A percentile compares a stretch with the other conserved stretches of the same genome.
These are phyloP conservation scores for Ranitomeya imitator DNA, from an alignment of 2,113 vertebrate genomes.

Conservation along the genomic window DNA sequence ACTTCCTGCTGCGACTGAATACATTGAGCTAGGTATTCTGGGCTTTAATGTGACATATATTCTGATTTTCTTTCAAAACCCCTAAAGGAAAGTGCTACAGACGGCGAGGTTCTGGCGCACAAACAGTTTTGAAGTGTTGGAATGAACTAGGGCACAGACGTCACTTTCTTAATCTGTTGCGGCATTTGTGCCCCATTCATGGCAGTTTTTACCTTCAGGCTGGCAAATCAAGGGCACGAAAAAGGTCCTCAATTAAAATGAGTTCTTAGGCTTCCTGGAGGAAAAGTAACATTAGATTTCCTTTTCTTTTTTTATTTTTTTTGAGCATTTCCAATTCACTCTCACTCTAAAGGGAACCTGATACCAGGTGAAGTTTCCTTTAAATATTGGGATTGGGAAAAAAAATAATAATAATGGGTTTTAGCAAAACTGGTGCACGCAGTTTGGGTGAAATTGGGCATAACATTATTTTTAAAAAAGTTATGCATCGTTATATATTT, in stretches of 20 bases:
- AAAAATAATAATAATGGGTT: too few species aligned
- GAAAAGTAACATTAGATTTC: neutral
- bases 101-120: conserved; percentile 63
- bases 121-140: conserved; percentile 39
- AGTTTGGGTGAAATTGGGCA: too few species aligned
- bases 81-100: conserved; percentile 63
- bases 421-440: too few species aligned
- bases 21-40: conserved; percentile 61
- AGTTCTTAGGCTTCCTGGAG: neutral
- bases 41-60: conserved; percentile 64
- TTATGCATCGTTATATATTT: too few species aligned
- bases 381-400: too few species aligned
- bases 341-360: too few species aligned
- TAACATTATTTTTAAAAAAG: too few species aligned
- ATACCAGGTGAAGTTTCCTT: too few species aligned
- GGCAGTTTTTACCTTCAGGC: neutral
- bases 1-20: conserved; percentile 66
- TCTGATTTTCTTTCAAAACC: conserved; percentile 61
- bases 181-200: neutral
- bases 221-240: neutral
- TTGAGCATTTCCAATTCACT: too few species aligned
- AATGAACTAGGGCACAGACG: conserved; percentile 51
- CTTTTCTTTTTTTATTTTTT: neutral
- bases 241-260: neutral
- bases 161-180: neutral